A percentile compares a stretch with the other conserved stretches of the same genome.
Conservation (phyloP, 2,888 invertebrate genomes). For the Sympetrum striolatum region DNA sequence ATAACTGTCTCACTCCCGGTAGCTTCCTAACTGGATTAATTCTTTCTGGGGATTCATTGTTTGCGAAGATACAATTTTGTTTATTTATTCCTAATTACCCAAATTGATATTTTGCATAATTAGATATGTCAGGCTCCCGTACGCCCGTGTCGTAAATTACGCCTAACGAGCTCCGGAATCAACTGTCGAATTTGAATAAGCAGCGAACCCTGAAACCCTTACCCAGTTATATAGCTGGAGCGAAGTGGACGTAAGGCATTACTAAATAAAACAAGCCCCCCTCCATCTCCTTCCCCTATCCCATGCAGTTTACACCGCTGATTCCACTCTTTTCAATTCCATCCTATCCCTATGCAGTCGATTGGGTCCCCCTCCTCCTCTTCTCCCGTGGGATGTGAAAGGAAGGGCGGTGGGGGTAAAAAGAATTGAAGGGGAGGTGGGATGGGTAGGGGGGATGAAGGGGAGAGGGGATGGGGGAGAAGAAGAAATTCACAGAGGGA, state of each 20-base stretch:
- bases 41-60: too few relatives aligned
- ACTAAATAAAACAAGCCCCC: slow-evolving; percentile 30
- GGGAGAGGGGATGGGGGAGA: not conserved
- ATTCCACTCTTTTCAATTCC: slow-evolving; percentile 32
- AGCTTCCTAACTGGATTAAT: too few relatives aligned
- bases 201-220: not conserved
- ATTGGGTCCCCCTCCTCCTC: not conserved
- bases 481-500: not conserved
- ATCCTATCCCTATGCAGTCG: slow-evolving; percentile 13
- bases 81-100: not conserved
- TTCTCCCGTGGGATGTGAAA: not conserved
- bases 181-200: slow-evolving; percentile 26
- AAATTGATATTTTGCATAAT: not conserved
- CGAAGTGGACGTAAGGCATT: slow-evolving; percentile 35
- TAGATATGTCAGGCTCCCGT: not conserved
- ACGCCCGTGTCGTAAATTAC: not conserved
- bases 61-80: not conserved
- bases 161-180: not conserved
- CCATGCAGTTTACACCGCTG: slow-evolving; percentile 17
- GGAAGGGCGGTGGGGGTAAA: too few relatives aligned
- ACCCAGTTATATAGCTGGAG: not conserved
- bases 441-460: not conserved
- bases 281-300: not conserved
- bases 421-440: not conserved
- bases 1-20: too few relatives aligned